Evolutionary conservation across 2,113 vertebrate genomes (phyloP).

Genomic region (Helogale parvula): DNA sequence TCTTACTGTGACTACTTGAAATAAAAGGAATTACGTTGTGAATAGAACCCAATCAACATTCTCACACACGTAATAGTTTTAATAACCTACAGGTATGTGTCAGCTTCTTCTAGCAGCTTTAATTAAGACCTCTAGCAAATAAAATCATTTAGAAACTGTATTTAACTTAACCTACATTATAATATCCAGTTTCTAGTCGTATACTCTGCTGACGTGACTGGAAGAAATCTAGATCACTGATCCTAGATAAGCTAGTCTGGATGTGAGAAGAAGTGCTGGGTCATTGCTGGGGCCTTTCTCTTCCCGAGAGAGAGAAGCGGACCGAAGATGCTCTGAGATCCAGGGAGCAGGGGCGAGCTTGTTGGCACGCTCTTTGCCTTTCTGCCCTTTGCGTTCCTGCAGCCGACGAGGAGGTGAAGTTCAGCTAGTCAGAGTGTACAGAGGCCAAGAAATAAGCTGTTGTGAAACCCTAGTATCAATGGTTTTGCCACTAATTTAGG

Average conservation of each 20-base stretch:
- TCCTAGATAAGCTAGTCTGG: neutral
- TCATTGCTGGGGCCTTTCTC: neutral
- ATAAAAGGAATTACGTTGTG: conserved; percentile 17
- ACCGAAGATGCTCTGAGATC: neutral
- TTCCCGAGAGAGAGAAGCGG: neutral
- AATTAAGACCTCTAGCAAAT: conserved; percentile 33
- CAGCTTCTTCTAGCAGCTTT: conserved; percentile 28
- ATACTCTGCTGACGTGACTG: conserved; percentile 33
- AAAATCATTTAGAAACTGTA: conserved; percentile 7
- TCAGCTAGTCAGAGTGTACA: neutral
- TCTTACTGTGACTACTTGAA: neutral
- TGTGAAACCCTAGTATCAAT: conserved; percentile 8
- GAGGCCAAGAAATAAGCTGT: conserved; percentile 24
- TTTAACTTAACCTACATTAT: neutral
- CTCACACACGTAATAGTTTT: conserved; percentile 24
- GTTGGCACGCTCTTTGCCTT: neutral
- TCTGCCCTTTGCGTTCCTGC: neutral
- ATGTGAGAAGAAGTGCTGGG: neutral
- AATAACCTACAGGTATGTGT: conserved; percentile 30
- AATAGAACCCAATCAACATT: conserved; percentile 13
- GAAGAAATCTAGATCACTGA: neutral
- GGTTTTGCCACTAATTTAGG: conserved; percentile 48
- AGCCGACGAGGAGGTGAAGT: neutral
- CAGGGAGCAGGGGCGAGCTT: neutral
- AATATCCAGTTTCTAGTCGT: neutral